Evolutionary conservation across 2,797 vertebrate genomes (phyloP).

Genomic region (Setipinna tenuifilis): DNA sequence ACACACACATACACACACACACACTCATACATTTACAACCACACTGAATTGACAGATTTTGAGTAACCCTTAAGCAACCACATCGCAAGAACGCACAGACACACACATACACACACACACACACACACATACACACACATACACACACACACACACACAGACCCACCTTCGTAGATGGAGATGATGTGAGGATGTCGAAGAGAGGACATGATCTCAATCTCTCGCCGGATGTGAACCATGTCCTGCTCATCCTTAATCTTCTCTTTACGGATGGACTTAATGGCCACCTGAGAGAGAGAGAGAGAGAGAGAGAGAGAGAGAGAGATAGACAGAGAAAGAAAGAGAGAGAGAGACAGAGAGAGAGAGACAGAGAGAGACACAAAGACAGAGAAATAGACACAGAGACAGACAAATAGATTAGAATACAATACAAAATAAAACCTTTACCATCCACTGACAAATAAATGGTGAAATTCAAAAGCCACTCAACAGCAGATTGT

Average conservation of each 20-base stretch:
- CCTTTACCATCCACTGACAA: no score
- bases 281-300: constrained; percentile 55
- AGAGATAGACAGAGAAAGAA: background rate
- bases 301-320: background rate
- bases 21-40: background rate
- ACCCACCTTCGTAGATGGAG: constrained; percentile 89
- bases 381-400: background rate
- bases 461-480: no score
- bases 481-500: no score
- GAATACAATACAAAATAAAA: no score
- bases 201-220: constrained; percentile 94
- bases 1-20: constrained; percentile 17
- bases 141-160: constrained; percentile 29
- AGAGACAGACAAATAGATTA: background rate
- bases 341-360: background rate
- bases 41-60: background rate
- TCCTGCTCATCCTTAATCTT: constrained; percentile 92
- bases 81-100: background rate
- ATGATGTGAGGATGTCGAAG: constrained; percentile 90
- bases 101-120: background rate
- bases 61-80: background rate
- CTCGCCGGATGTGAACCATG: constrained; percentile 91
- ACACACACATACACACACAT: background rate
- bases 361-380: background rate
- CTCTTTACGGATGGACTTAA: constrained; percentile 79